Percentiles rank a stretch among this genome's conserved stretches.
Conservation (phyloP, 2,113 vertebrate genomes). For the Mirza zaza region DNA sequence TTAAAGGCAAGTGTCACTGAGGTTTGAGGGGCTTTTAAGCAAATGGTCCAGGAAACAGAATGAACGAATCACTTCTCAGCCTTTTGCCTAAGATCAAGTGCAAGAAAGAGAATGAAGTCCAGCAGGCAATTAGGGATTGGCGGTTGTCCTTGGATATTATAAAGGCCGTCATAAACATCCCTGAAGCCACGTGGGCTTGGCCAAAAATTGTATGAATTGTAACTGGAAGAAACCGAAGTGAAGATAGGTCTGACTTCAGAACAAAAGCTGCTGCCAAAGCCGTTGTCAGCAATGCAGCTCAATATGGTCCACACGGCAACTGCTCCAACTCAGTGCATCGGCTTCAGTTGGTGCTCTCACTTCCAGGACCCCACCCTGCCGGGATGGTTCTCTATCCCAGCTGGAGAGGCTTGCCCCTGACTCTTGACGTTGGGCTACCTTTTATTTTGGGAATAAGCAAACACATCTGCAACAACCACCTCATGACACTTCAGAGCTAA, state of each 20-base stretch:
- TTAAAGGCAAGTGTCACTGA: not conserved
- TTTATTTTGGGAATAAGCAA: not conserved
- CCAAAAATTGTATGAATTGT: not conserved
- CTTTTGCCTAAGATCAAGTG: no score
- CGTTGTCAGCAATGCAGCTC: not conserved
- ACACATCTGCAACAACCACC: not conserved
- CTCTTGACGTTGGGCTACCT: not conserved
- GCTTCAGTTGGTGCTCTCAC: not conserved
- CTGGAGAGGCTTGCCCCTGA: not conserved
- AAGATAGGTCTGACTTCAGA: not conserved
- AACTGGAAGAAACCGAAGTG: not conserved
- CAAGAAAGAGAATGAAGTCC: not conserved
- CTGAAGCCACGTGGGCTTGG: not conserved
- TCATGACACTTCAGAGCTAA: not conserved
- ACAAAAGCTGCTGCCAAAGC: not conserved
- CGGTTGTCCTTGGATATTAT: not conserved
- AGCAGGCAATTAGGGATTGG: not conserved
- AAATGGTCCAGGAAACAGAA: not conserved
- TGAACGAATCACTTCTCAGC: no score
- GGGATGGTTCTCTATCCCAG: not conserved
- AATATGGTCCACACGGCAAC: accelerated
- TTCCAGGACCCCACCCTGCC: not conserved
- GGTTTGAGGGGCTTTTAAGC: not conserved
- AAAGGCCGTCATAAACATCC: not conserved
- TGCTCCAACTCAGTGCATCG: not conserved